These are phyloP conservation scores for Gadus chalcogrammus DNA, from an alignment of 2,113 vertebrate genomes.

Conservation along the genomic window DNA sequence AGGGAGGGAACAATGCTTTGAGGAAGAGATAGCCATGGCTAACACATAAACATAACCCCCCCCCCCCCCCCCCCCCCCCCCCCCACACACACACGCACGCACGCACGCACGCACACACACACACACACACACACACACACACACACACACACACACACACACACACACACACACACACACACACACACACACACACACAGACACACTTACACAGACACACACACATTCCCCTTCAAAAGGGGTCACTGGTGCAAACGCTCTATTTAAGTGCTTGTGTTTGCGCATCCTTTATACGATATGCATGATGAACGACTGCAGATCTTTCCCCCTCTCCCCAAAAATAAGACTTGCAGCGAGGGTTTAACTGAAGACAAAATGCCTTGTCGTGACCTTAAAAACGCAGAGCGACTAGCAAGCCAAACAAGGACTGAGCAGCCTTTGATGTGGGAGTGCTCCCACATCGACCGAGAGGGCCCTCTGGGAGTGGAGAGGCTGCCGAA, in stretches of 20 bases:
- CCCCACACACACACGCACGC: too few species aligned
- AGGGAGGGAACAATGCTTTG: too few species aligned
- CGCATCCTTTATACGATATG: constrained; percentile 40
- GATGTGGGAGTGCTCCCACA: constrained; percentile 42
- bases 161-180: too few species aligned
- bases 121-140: too few species aligned
- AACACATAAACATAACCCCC: too few species aligned
- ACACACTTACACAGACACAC: too few species aligned
- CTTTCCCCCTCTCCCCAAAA: constrained; percentile 16
- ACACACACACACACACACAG: too few species aligned
- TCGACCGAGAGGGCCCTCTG: constrained; percentile 12
- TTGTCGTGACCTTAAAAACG: constrained; percentile 38
- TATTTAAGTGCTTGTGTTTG: constrained; percentile 51
- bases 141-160: too few species aligned
- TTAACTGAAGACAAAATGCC: constrained; percentile 52
- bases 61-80: too few species aligned
- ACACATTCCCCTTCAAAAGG: constrained; percentile 30
- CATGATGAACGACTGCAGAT: constrained; percentile 43
- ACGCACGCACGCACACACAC: too few species aligned
- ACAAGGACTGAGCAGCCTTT: constrained; percentile 35
- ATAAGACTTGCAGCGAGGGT: constrained; percentile 3
- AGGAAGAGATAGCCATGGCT: too few species aligned
- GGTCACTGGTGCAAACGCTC: constrained; percentile 44
- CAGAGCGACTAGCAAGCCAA: constrained; percentile 37
- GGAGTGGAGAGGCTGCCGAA: constrained; percentile 18